A percentile compares a stretch with the other conserved stretches of the same genome.
These are phyloP conservation scores for Paelopatides confundens DNA, from an alignment of 53 echinoderm and acorn worm genomes.

Conservation along the genomic window DNA sequence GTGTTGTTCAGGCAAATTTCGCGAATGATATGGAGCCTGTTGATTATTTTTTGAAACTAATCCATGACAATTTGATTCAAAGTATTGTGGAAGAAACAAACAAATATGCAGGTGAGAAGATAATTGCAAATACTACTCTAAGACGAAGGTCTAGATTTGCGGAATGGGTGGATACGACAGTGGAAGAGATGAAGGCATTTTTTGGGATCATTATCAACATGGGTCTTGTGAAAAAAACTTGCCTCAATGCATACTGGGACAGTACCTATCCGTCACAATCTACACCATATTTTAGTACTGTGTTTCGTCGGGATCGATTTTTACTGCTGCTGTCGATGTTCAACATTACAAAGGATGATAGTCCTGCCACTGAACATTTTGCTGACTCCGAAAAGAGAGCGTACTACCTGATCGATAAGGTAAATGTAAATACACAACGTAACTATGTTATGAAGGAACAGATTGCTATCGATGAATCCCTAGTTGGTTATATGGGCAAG, in stretches of 20 bases:
- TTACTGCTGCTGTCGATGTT: neutral
- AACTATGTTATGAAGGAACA: too few relatives aligned
- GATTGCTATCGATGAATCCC: too few relatives aligned
- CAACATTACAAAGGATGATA: neutral
- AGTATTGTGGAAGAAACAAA: too few relatives aligned
- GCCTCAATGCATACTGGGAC: slow-evolving; percentile 2
- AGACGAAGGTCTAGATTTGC: neutral
- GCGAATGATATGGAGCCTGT: too few relatives aligned
- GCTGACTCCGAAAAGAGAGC: neutral
- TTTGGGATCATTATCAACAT: neutral
- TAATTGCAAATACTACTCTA: neutral
- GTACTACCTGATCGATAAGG: neutral
- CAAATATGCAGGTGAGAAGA: neutral
- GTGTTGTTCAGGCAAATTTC: too few relatives aligned
- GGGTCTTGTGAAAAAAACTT: neutral
- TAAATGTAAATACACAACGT: neutral
- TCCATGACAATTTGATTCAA: too few relatives aligned
- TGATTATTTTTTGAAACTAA: too few relatives aligned
- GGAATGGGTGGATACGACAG: neutral
- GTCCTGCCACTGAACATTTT: neutral
- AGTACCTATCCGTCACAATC: neutral
- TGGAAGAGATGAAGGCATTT: neutral
- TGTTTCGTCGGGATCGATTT: neutral
- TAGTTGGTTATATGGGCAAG: too few relatives aligned
- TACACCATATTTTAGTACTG: neutral